phyloP scores from a whole-genome alignment of 2,113 vertebrate genomes.

The Prinia subflava region DNA sequence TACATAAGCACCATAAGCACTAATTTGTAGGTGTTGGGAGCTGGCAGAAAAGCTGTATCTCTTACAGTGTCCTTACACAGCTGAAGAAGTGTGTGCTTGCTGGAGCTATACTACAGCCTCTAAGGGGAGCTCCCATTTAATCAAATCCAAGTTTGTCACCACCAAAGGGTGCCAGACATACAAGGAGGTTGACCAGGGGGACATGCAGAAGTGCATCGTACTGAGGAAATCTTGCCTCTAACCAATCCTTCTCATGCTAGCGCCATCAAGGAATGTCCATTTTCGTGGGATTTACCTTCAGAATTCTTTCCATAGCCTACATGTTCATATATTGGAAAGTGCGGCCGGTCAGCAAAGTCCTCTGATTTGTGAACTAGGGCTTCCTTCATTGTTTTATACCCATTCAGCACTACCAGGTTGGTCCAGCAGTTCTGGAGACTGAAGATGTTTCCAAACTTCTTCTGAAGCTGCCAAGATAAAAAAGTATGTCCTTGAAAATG shows the following conservation, averaged over 20 bases:
- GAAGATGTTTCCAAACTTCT: slow-evolving; percentile 67
- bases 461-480: slow-evolving; percentile 50
- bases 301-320: background rate
- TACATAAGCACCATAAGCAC: background rate
- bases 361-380: slow-evolving; percentile 54
- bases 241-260: background rate
- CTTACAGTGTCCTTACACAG: background rate
- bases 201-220: background rate
- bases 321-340: background rate
- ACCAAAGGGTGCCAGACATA: background rate
- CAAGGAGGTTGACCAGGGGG: background rate
- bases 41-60: background rate
- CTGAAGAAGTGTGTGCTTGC: background rate
- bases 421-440: slow-evolving; percentile 64
- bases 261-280: background rate
- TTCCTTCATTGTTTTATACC: slow-evolving; percentile 57
- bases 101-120: background rate
- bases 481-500: background rate
- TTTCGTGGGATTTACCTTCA: slow-evolving; percentile 47
- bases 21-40: background rate
- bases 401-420: slow-evolving; percentile 57
- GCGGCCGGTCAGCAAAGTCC: slow-evolving; percentile 64
- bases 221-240: background rate
- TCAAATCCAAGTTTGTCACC: background rate
- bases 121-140: background rate